Conservation (phyloP, 1,140 invertebrate genomes). For the Conopomorpha cramerella region DNA sequence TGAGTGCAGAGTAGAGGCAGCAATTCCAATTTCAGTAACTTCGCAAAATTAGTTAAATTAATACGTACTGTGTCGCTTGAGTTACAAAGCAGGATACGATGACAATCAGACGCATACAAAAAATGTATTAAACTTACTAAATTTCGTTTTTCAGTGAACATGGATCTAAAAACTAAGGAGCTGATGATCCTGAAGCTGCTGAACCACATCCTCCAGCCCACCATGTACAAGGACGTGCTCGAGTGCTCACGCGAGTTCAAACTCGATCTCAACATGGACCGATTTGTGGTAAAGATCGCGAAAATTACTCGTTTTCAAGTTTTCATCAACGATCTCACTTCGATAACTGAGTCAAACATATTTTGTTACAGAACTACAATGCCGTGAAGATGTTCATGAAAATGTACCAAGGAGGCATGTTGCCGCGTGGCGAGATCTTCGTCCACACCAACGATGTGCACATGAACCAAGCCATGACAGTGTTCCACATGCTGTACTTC, state of each 20-base stretch:
- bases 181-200: slow-evolving; percentile 66
- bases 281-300: slow-evolving; percentile 35
- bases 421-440: slow-evolving; percentile 66
- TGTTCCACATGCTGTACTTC: slow-evolving; percentile 72
- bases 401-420: slow-evolving; percentile 58
- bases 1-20: too few species aligned
- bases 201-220: slow-evolving; percentile 63
- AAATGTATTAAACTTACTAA: too few species aligned
- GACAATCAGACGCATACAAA: too few species aligned
- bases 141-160: slow-evolving; percentile 54
- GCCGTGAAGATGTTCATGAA: slow-evolving; percentile 65
- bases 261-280: slow-evolving; percentile 56
- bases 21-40: too few species aligned
- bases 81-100: too few species aligned
- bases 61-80: too few species aligned
- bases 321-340: too few species aligned
- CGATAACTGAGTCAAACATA: too few species aligned
- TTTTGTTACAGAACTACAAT: slow-evolving; percentile 52
- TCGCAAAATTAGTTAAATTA: too few species aligned
- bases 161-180: slow-evolving; percentile 55
- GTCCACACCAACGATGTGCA: slow-evolving; percentile 65
- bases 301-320: too few species aligned
- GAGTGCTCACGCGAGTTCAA: slow-evolving; percentile 60
- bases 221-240: slow-evolving; percentile 44
- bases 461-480: slow-evolving; percentile 62